Evolutionary conservation across 2,797 vertebrate genomes (phyloP).

Genomic region (Aeoliscus strigatus): DNA sequence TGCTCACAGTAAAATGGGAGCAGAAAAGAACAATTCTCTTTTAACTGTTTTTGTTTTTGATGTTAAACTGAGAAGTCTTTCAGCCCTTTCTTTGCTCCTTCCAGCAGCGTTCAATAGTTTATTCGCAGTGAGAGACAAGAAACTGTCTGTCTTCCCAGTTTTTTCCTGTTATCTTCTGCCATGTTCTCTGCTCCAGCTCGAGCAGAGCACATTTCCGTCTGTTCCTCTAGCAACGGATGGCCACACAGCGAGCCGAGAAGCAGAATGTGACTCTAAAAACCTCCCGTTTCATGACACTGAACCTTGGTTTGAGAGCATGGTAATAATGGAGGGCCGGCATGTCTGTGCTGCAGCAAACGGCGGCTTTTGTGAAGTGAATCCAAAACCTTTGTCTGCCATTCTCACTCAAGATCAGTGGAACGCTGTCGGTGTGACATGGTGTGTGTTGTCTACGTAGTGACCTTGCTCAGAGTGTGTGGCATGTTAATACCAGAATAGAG

Average conservation of each 20-base stretch:
- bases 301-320: too few relatives aligned
- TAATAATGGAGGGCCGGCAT: too few relatives aligned
- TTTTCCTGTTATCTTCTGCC: conserved; percentile 38
- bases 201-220: conserved; percentile 3
- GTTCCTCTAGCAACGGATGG: conserved; percentile 8
- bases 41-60: conserved; percentile 23
- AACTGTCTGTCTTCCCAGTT: conserved; percentile 23
- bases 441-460: conserved; percentile 30
- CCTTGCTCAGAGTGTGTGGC: conserved; percentile 33
- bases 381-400: neutral
- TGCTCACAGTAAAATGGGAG: too few relatives aligned
- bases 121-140: conserved; percentile 25
- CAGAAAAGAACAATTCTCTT: too few relatives aligned
- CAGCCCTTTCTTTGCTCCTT: conserved; percentile 23
- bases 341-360: neutral
- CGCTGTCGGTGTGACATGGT: conserved; percentile 19
- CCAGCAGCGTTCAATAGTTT: conserved; percentile 37
- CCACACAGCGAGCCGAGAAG: too few relatives aligned
- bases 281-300: too few relatives aligned
- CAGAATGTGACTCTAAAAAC: conserved; percentile 14
- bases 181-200: conserved; percentile 16
- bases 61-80: conserved; percentile 25
- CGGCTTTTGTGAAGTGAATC: conserved; percentile 1
- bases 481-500: conserved; percentile 53
- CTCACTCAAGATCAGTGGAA: neutral